A percentile compares a stretch with the other conserved stretches of the same genome.
Evolutionary conservation across 2,797 vertebrate species (phyloP).

Genomic region (Micromesistius poutassou): DNA sequence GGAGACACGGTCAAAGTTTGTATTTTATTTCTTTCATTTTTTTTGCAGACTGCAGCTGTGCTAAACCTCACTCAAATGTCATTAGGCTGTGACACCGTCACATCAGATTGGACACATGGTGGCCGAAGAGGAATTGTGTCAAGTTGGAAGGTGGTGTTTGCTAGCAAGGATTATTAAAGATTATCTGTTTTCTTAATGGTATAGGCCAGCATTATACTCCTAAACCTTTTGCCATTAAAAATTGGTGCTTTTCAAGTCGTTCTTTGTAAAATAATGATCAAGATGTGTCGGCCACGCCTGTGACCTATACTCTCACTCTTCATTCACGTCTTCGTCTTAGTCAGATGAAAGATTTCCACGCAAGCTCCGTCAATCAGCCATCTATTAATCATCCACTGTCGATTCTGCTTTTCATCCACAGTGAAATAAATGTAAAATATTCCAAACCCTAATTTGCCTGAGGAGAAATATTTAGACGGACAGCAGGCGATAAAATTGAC

Average conservation of each 20-base stretch:
- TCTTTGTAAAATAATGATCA: background rate
- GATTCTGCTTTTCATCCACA: slow-evolving; percentile 12
- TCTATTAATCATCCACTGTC: background rate
- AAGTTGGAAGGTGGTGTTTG: background rate
- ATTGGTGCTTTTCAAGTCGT: too few species aligned
- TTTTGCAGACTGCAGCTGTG: background rate
- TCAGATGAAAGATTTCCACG: background rate
- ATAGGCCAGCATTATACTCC: background rate
- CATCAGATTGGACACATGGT: background rate
- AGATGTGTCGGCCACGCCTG: background rate
- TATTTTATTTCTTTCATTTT: background rate
- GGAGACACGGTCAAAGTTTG: background rate
- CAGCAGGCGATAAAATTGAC: background rate
- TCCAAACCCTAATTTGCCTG: background rate
- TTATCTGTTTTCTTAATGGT: background rate
- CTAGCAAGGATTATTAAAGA: background rate
- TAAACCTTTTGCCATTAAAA: too few species aligned
- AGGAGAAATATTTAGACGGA: slow-evolving; percentile 4
- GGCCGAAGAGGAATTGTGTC: background rate
- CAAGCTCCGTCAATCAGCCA: background rate
- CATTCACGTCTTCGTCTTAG: background rate
- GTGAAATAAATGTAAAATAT: slow-evolving; percentile 14
- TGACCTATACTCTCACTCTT: background rate
- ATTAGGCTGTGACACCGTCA: background rate
- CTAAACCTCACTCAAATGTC: background rate